Percentiles rank a stretch among this genome's conserved stretches.
These are phyloP conservation scores for Torymus auratus DNA, from an alignment of 2,888 invertebrate species.

Conservation along the genomic window DNA sequence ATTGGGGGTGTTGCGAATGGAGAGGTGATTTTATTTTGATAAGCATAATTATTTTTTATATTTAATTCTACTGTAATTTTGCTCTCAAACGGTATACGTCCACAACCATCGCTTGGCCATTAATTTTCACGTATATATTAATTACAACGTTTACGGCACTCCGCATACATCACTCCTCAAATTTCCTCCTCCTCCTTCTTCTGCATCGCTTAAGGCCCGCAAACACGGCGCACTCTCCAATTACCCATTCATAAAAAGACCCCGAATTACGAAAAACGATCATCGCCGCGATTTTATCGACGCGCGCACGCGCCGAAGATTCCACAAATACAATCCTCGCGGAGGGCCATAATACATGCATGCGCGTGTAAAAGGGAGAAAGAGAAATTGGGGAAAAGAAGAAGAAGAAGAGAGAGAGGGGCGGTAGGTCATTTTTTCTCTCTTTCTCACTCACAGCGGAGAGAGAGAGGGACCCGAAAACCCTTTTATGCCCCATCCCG, in stretches of 20 bases:
- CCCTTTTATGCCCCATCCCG: slow-evolving; percentile 73
- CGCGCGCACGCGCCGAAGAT: slow-evolving; percentile 12
- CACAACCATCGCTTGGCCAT: too few relatives aligned
- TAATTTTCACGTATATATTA: too few relatives aligned
- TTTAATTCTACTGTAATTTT: too few relatives aligned
- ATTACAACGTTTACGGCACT: too few relatives aligned
- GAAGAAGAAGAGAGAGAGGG: slow-evolving; percentile 41
- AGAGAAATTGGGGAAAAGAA: slow-evolving; percentile 47
- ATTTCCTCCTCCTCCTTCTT: too few relatives aligned
- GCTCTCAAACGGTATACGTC: too few relatives aligned
- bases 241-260: slow-evolving; percentile 2
- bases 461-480: slow-evolving; percentile 67
- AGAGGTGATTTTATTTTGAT: too few relatives aligned
- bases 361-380: slow-evolving; percentile 16
- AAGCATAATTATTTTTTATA: too few relatives aligned
- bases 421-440: slow-evolving; percentile 73
- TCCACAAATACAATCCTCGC: slow-evolving; percentile 36
- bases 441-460: slow-evolving; percentile 73
- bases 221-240: slow-evolving; percentile 19
- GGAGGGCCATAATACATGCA: neutral
- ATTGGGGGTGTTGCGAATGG: too few relatives aligned
- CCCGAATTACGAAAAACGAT: slow-evolving; percentile 43
- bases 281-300: slow-evolving; percentile 43
- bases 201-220: neutral
- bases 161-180: too few relatives aligned